Evolutionary conservation across 2,113 vertebrate genomes (phyloP).

Genomic region (Aythya baeri): DNA sequence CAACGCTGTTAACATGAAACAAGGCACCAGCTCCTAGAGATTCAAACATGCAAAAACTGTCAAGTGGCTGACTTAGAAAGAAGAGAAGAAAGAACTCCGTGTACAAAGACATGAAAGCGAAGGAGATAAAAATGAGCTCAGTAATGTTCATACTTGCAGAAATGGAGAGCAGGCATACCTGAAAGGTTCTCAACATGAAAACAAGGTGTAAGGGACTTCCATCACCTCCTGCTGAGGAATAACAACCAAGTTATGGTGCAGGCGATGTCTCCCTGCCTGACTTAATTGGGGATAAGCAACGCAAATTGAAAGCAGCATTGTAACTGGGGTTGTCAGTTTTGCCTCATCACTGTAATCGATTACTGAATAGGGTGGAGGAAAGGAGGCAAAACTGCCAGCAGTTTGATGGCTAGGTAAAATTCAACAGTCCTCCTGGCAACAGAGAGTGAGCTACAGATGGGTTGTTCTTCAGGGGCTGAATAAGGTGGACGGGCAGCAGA

Average conservation of each 20-base stretch:
- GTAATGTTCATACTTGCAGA: neutral
- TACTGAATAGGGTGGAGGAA: neutral
- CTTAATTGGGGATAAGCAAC: neutral
- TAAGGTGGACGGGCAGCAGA: neutral
- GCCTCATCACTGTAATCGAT: neutral
- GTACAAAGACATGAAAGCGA: neutral
- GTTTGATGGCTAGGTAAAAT: neutral
- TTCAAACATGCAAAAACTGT: neutral
- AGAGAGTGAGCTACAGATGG: accelerated
- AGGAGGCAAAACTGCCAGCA: neutral
- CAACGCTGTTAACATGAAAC: slow-evolving; percentile 4
- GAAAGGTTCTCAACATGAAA: neutral
- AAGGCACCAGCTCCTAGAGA: neutral
- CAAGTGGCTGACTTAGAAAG: neutral
- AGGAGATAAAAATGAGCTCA: neutral
- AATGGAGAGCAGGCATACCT: neutral
- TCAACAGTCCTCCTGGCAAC: neutral
- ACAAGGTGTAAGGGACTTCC: neutral
- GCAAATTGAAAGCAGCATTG: neutral
- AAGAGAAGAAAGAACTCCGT: neutral
- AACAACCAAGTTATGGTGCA: neutral
- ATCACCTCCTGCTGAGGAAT: neutral
- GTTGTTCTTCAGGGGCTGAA: neutral
- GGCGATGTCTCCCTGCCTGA: neutral
- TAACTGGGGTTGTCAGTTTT: neutral